These are phyloP conservation scores for Diadumene lineata DNA, from an alignment of 92 coral and sea anemone species.

Conservation along the genomic window DNA sequence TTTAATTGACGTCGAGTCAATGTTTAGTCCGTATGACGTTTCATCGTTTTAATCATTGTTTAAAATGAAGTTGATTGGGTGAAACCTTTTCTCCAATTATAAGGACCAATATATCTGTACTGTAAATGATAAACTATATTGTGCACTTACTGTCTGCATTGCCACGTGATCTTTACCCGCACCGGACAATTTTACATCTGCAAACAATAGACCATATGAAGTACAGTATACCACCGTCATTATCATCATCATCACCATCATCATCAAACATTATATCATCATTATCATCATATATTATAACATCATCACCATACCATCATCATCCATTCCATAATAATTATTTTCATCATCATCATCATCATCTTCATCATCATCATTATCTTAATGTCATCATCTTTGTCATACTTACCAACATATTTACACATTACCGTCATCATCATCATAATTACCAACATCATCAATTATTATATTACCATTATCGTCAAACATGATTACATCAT, in stretches of 20 bases:
- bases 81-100: no score
- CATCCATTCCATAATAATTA: not conserved
- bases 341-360: not conserved
- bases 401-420: not conserved
- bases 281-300: not conserved
- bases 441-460: not conserved
- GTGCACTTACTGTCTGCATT: constrained; percentile 76
- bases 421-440: not conserved
- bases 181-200: constrained; percentile 74
- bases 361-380: not conserved
- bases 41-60: no score
- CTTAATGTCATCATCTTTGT: not conserved
- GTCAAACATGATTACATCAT: no score
- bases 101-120: no score
- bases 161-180: constrained; percentile 69
- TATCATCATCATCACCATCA: not conserved
- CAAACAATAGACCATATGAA: not conserved
- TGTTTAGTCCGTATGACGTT: no score
- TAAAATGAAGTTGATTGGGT: no score
- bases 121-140: no score
- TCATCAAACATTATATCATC: not conserved
- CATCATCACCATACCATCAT: not conserved
- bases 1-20: no score
- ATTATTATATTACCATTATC: no score
- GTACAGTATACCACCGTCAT: not conserved